phyloP scores from a whole-genome alignment of 2,888 invertebrate genomes.

The Drosophila picticornis region DNA sequence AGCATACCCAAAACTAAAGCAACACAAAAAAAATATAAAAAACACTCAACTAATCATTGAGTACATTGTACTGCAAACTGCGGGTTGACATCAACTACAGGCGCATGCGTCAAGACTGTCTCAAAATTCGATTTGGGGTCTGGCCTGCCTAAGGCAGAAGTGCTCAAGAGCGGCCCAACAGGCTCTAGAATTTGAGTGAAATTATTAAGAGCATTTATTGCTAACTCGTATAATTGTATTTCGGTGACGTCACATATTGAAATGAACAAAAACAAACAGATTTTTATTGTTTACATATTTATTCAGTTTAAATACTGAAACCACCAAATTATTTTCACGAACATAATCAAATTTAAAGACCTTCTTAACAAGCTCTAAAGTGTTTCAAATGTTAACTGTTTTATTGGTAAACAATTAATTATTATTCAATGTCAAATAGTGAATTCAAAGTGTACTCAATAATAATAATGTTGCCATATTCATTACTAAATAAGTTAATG shows the following conservation, averaged over 20 bases:
- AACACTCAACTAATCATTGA: constrained; percentile 55
- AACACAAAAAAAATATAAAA: not conserved
- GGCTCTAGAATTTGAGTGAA: constrained; percentile 29
- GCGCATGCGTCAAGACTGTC: constrained; percentile 57
- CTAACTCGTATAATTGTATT: not conserved
- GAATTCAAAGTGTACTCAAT: not conserved
- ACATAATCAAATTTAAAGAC: not conserved
- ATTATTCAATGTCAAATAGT: not conserved
- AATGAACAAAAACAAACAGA: not conserved
- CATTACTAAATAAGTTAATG: not conserved
- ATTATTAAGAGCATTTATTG: not conserved
- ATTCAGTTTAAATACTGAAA: too few species aligned
- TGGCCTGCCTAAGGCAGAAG: constrained; percentile 3
- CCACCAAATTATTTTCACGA: not conserved
- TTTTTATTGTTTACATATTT: not conserved
- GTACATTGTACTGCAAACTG: constrained; percentile 31
- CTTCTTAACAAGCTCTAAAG: not conserved
- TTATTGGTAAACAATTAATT: not conserved
- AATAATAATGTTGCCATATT: not conserved
- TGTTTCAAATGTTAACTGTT: not conserved
- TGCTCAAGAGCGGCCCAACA: constrained; percentile 40
- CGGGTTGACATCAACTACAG: constrained; percentile 1
- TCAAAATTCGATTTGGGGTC: constrained; percentile 20
- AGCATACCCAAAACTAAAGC: constrained; percentile 12
- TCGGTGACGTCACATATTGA: constrained; percentile 9